Conservation (phyloP, 2,797 vertebrate species). For the Masticophis lateralis region DNA sequence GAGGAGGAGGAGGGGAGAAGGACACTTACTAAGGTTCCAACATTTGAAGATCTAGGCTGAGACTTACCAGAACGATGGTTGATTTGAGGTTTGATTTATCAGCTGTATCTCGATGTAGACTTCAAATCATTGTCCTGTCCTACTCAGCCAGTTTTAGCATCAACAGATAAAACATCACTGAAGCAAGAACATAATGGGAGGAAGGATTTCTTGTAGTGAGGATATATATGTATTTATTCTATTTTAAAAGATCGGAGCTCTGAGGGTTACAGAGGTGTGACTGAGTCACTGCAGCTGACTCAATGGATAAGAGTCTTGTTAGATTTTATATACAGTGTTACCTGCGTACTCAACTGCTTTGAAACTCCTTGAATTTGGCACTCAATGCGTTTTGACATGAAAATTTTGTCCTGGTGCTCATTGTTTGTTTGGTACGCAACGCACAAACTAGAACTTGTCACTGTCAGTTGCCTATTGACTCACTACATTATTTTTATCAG, state of each 20-base stretch:
- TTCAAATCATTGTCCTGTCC: neutral
- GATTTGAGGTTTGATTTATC: neutral
- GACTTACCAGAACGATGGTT: neutral
- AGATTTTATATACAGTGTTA: neutral
- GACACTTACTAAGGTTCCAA: neutral
- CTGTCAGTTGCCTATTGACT: neutral
- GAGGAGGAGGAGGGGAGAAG: neutral
- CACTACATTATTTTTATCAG: neutral
- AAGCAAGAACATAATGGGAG: neutral
- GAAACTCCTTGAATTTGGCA: neutral
- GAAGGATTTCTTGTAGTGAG: neutral
- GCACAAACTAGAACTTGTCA: neutral
- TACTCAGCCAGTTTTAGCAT: neutral
- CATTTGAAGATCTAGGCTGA: neutral
- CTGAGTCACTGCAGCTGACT: neutral
- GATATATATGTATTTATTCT: neutral
- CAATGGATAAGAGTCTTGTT: neutral
- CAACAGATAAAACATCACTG: neutral
- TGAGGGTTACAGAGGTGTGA: neutral
- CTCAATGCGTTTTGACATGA: neutral
- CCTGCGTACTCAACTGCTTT: neutral
- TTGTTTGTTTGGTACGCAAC: neutral
- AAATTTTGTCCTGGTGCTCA: neutral
- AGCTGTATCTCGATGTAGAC: neutral
- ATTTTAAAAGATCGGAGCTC: neutral